Percentiles rank a stretch among this genome's conserved stretches.
Conservation (phyloP, 2,113 vertebrate species). For the Hyaena hyaena region DNA sequence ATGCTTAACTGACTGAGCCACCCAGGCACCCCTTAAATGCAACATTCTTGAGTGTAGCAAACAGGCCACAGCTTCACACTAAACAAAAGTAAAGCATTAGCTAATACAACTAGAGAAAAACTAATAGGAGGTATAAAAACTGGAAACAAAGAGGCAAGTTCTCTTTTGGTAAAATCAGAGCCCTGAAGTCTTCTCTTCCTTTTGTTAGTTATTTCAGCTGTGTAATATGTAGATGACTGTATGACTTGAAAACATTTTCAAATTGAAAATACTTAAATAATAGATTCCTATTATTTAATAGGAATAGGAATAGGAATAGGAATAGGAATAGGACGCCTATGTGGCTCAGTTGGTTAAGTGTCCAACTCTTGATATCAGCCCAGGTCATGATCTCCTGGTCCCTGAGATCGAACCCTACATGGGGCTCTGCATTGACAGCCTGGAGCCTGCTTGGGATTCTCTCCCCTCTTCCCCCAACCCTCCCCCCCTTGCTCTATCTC, state of each 20-base stretch:
- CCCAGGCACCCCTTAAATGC: neutral
- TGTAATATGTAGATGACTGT: neutral
- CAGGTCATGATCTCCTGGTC: no score
- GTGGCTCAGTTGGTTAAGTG: no score
- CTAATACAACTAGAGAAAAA: neutral
- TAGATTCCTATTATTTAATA: no score
- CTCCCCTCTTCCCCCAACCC: no score
- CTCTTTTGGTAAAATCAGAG: neutral
- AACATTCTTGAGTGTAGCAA: neutral
- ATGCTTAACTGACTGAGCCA: no score
- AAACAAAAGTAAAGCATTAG: conserved; percentile 15
- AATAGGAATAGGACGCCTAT: no score
- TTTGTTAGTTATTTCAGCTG: neutral
- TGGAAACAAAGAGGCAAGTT: neutral
- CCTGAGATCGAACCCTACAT: no score
- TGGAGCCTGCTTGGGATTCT: no score
- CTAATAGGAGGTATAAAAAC: neutral
- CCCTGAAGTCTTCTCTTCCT: neutral
- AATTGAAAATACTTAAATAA: conserved; percentile 12
- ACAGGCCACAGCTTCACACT: neutral
- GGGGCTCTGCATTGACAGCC: no score
- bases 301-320: no score
- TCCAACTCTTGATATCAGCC: no score
- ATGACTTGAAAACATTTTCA: neutral
- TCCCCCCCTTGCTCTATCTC: no score